Conservation (phyloP, 2,113 vertebrate genomes). For the Dissostichus mawsoni region DNA sequence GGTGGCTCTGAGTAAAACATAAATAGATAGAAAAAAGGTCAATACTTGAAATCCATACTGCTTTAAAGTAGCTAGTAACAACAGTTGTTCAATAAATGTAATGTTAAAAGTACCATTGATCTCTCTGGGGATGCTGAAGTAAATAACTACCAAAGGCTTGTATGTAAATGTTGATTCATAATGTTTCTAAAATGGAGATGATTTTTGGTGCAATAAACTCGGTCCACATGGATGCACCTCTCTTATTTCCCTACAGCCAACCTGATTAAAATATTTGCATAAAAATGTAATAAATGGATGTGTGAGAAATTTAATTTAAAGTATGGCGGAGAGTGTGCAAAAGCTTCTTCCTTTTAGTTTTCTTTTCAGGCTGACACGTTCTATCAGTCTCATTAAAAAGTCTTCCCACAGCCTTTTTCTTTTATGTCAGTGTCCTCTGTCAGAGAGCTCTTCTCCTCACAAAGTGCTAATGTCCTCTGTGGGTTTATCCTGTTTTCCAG, state of each 20-base stretch:
- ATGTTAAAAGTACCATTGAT: neutral
- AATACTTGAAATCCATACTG: no score
- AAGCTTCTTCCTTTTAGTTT: neutral
- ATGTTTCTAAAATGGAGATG: neutral
- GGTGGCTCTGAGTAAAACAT: no score
- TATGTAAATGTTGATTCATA: neutral
- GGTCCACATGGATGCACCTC: neutral
- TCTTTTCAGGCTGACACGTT: neutral
- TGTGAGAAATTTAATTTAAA: neutral
- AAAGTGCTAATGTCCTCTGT: conserved; percentile 15
- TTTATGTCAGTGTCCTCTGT: conserved; percentile 1
- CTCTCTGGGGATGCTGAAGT: conserved; percentile 4
- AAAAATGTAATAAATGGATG: neutral
- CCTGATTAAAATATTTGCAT: neutral
- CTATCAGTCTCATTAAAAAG: conserved; percentile 2
- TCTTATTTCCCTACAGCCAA: neutral
- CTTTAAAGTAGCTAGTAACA: neutral
- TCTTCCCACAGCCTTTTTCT: neutral
- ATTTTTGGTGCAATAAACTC: conserved; percentile 2
- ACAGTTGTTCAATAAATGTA: conserved; percentile 4
- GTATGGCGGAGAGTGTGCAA: neutral
- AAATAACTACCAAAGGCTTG: neutral
- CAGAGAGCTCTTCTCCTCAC: conserved; percentile 15
- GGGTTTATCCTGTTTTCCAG: conserved; percentile 38
- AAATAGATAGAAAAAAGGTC: no score